phyloP scores from a whole-genome alignment of 2,113 vertebrate genomes.

The Petroica traversi region DNA sequence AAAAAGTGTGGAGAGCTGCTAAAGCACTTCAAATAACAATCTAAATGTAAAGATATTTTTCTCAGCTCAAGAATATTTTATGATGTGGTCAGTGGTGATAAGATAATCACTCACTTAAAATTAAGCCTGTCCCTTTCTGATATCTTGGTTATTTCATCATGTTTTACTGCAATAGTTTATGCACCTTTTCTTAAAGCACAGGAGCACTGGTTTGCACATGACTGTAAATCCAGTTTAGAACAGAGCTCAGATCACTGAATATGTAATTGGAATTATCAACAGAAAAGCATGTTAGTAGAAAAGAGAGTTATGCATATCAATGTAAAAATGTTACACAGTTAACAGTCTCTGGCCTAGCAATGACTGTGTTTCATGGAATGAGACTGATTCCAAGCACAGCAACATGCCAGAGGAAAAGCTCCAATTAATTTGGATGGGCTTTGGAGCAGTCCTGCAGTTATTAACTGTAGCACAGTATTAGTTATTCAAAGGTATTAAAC shows the following conservation, averaged over 20 bases:
- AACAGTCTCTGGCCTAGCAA: background rate
- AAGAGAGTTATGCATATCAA: background rate
- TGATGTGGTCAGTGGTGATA: background rate
- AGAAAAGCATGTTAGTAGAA: background rate
- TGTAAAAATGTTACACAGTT: background rate
- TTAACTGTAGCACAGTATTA: background rate
- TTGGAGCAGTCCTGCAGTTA: background rate
- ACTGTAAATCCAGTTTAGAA: slow-evolving; percentile 38
- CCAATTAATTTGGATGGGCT: background rate
- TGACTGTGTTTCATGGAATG: background rate
- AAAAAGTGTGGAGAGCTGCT: background rate
- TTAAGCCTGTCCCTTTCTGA: background rate
- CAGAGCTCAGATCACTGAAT: background rate
- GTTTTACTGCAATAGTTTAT: slow-evolving; percentile 8
- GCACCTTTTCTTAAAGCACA: slow-evolving; percentile 22
- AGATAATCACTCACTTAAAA: background rate
- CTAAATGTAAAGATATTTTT: background rate
- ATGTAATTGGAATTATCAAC: background rate
- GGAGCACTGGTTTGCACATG: slow-evolving; percentile 67
- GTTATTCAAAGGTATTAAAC: background rate
- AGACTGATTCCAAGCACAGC: background rate
- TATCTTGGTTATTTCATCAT: background rate
- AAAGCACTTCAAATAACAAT: background rate
- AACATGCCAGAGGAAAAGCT: background rate
- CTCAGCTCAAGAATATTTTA: background rate